Evolutionary conservation across 2,888 invertebrate genomes (phyloP).

Genomic region (Dryadula phaetusa): DNA sequence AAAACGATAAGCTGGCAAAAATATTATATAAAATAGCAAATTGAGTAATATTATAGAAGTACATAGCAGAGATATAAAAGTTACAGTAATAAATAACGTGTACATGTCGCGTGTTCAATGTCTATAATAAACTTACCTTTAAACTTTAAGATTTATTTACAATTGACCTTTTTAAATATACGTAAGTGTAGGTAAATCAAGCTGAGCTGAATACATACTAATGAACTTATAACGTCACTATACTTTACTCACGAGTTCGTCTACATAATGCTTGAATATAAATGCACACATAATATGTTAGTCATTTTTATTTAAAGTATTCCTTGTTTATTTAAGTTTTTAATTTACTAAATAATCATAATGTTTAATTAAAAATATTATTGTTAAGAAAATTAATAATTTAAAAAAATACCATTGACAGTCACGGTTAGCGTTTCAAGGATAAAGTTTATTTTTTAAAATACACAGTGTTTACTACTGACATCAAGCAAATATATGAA

Average conservation of each 20-base stretch:
- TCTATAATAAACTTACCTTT: constrained; percentile 25
- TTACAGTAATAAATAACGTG: constrained; percentile 7
- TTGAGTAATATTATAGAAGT: too few species aligned
- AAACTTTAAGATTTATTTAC: constrained; percentile 34
- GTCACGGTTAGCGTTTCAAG: neutral
- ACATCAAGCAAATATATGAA: neutral
- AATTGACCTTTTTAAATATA: constrained; percentile 32
- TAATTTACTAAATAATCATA: neutral
- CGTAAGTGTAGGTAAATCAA: constrained; percentile 29
- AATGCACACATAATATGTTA: neutral
- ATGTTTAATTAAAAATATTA: neutral
- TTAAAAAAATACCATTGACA: neutral
- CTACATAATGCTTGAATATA: neutral
- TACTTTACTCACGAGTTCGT: neutral
- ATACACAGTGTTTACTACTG: too few species aligned
- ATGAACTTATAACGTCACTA: constrained; percentile 4
- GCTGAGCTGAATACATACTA: constrained; percentile 30
- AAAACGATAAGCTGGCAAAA: too few species aligned
- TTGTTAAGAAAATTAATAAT: too few species aligned
- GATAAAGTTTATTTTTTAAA: neutral
- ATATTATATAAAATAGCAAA: too few species aligned
- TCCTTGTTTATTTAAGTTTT: too few species aligned
- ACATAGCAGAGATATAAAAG: neutral
- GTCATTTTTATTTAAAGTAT: too few species aligned
- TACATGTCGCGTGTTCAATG: constrained; percentile 19